phyloP scores from a whole-genome alignment of 1,140 invertebrate genomes.

The Spodoptera litura region DNA sequence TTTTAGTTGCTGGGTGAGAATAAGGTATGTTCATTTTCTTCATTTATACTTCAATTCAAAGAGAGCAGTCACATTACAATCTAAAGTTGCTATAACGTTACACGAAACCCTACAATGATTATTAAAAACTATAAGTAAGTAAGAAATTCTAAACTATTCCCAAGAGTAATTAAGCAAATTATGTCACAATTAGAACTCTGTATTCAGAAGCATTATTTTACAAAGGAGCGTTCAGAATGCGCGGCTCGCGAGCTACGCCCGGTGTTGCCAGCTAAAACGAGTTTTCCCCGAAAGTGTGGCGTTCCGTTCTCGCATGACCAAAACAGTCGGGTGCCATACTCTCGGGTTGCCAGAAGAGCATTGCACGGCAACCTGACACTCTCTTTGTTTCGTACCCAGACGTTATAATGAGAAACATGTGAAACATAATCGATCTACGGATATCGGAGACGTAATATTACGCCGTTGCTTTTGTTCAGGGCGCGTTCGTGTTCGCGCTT shows the following conservation, averaged over 20 bases:
- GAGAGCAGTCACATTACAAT: neutral
- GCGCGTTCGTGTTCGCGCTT: constrained; percentile 54
- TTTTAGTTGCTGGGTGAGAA: constrained; percentile 45
- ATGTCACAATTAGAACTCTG: constrained; percentile 36
- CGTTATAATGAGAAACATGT: constrained; percentile 81
- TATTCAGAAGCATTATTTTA: constrained; percentile 58
- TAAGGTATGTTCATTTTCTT: constrained; percentile 38
- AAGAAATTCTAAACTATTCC: constrained; percentile 23
- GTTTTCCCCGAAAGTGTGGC: constrained; percentile 70
- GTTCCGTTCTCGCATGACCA: constrained; percentile 70
- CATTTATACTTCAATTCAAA: neutral
- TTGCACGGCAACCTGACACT: constrained; percentile 68
- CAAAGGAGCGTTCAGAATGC: constrained; percentile 57
- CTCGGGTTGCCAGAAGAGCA: constrained; percentile 65
- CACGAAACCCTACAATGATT: constrained; percentile 9
- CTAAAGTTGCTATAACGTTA: neutral
- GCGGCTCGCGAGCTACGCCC: constrained; percentile 48
- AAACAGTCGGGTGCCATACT: constrained; percentile 58
- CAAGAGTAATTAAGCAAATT: constrained; percentile 38
- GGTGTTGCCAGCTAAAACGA: constrained; percentile 65
- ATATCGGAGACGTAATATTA: constrained; percentile 73
- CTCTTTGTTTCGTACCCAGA: constrained; percentile 79
- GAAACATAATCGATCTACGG: constrained; percentile 77
- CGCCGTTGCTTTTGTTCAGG: constrained; percentile 66
- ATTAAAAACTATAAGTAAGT: constrained; percentile 27